Conservation (phyloP, 2,797 vertebrate genomes). For the Anguilla megastoma region DNA sequence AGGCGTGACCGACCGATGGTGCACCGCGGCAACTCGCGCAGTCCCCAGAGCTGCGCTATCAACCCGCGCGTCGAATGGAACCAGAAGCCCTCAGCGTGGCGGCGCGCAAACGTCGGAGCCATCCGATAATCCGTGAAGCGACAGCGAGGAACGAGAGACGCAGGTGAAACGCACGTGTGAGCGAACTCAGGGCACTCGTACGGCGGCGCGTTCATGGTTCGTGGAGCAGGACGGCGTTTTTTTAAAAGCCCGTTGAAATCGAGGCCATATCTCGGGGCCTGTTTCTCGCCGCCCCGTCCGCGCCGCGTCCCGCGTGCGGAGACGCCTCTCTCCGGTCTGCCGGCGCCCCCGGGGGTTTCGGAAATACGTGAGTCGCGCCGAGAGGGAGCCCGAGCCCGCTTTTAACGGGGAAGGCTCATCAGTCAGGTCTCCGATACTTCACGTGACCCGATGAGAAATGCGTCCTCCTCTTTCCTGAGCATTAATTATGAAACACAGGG, state of each 20-base stretch:
- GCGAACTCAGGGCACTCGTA: not conserved
- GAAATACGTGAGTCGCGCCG: not conserved
- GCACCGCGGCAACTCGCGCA: not conserved
- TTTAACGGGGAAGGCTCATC: conserved; percentile 61
- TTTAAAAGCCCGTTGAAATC: not conserved
- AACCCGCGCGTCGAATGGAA: not conserved
- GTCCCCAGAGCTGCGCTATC: not conserved
- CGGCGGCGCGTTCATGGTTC: not conserved
- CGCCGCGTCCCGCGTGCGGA: not conserved
- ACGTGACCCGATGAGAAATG: conserved; percentile 69
- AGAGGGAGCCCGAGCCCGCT: not conserved
- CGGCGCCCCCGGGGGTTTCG: not conserved
- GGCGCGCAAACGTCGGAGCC: not conserved
- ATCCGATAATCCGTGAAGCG: not conserved
- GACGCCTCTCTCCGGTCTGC: conserved; percentile 36
- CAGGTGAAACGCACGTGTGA: not conserved
- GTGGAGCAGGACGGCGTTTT: not conserved
- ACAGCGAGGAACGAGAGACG: not conserved
- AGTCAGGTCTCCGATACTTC: conserved; percentile 66
- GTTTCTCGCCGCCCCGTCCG: conserved; percentile 5
- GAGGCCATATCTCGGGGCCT: conserved; percentile 36
- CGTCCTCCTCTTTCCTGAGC: conserved; percentile 51
- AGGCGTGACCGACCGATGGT: not conserved
- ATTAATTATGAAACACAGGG: conserved; percentile 64
- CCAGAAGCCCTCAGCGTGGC: not conserved